These are phyloP conservation scores for Oreortyx pictus DNA, from an alignment of 2,797 vertebrate genomes.

Conservation along the genomic window DNA sequence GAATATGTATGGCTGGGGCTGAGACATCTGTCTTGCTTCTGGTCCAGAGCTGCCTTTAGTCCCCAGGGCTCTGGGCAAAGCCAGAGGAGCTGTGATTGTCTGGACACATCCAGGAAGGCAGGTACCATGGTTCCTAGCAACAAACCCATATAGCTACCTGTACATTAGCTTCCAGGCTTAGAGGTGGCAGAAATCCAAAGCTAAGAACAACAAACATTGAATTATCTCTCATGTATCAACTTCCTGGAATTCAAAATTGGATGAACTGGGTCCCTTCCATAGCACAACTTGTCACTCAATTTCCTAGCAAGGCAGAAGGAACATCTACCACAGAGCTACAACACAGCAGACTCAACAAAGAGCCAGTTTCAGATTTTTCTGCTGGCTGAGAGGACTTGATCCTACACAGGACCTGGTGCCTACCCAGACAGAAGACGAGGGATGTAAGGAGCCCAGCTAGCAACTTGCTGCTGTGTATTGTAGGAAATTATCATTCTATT, in stretches of 20 bases:
- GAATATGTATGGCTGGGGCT: neutral
- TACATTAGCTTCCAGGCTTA: neutral
- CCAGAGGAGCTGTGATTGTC: neutral
- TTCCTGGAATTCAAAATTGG: neutral
- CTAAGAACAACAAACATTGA: neutral
- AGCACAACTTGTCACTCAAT: neutral
- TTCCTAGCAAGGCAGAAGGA: neutral
- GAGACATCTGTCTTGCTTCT: neutral
- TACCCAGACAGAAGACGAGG: neutral
- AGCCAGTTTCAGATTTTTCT: neutral
- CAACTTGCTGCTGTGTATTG: fast-evolving
- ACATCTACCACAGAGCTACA: neutral
- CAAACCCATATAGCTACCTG: neutral
- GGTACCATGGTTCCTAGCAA: neutral
- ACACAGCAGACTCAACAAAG: neutral
- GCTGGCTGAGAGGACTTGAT: neutral
- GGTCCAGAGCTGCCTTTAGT: neutral
- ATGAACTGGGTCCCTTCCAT: neutral
- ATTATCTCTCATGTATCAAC: neutral
- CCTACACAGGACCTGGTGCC: neutral
- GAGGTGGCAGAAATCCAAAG: neutral
- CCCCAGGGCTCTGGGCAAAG: neutral
- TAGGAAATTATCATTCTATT: neutral
- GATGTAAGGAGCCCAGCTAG: neutral
- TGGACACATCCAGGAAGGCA: neutral